Conservation (phyloP, 2,888 invertebrate species). For the Lottia scabra region DNA sequence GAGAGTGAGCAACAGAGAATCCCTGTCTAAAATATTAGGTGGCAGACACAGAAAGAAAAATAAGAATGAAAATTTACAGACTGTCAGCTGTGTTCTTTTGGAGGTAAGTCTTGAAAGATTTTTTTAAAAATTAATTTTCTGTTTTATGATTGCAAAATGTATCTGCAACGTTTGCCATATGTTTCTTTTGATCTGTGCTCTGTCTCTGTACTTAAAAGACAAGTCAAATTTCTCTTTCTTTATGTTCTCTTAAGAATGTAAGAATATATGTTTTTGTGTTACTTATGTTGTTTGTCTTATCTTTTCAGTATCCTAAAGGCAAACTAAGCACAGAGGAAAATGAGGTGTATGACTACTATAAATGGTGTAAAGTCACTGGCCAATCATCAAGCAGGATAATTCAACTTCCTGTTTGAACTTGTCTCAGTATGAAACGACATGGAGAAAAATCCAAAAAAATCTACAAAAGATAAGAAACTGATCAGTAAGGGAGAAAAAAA, state of each 20-base stretch:
- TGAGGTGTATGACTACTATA: neutral
- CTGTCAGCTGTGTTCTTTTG: neutral
- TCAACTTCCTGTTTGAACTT: neutral
- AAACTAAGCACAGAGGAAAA: neutral
- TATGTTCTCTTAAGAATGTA: neutral
- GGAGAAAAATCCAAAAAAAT: neutral
- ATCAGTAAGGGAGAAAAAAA: neutral
- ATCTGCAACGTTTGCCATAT: neutral
- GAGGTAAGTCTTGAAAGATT: neutral
- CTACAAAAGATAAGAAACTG: neutral
- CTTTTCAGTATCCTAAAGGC: neutral
- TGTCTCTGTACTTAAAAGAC: neutral
- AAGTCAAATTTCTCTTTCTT: neutral
- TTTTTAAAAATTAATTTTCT: too few relatives aligned
- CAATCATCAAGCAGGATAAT: neutral
- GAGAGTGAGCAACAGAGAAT: neutral
- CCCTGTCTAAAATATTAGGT: neutral
- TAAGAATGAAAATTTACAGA: neutral
- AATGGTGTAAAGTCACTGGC: neutral
- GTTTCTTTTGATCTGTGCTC: too few relatives aligned
- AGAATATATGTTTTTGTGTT: too few relatives aligned
- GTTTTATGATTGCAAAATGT: too few relatives aligned
- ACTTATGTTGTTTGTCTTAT: too few relatives aligned
- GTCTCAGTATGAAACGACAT: neutral
- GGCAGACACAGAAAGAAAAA: neutral